Percentiles rank a stretch among this genome's conserved stretches.
phyloP scores from a whole-genome alignment of 2,888 invertebrate species.

The Loripinus fragilis region DNA sequence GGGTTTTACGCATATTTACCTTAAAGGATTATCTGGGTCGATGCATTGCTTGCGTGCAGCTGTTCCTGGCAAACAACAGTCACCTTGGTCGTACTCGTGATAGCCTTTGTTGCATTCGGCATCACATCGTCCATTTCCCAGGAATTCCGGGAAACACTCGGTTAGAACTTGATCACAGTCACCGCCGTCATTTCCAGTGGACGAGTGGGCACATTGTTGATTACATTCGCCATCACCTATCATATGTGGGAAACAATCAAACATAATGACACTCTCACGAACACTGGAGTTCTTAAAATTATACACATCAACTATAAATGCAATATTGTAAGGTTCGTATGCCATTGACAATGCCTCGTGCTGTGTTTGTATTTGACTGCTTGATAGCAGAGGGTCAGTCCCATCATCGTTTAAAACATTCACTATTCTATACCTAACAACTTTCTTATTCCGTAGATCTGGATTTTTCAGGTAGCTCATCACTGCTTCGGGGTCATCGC shows the following conservation, averaged over 20 bases:
- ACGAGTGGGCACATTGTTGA: conserved; percentile 71
- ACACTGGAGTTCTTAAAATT: conserved; percentile 69
- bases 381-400: conserved; percentile 69
- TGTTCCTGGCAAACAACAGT: conserved; percentile 73
- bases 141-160: conserved; percentile 58
- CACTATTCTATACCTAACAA: conserved; percentile 73
- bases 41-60: conserved; percentile 68
- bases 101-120: conserved; percentile 75
- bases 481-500: conserved; percentile 78
- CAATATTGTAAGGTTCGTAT: conserved; percentile 78
- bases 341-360: conserved; percentile 69
- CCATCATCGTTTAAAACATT: conserved; percentile 77
- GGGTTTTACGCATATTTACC: conserved; percentile 66
- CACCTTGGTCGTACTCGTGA: conserved; percentile 78
- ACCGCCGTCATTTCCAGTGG: conserved; percentile 80
- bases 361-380: conserved; percentile 71
- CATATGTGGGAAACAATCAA: conserved; percentile 73
- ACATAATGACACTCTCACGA: conserved; percentile 68
- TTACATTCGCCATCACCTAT: conserved; percentile 78
- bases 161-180: conserved; percentile 76
- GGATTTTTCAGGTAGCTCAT: conserved; percentile 65
- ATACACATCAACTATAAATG: conserved; percentile 62
- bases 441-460: conserved; percentile 65
- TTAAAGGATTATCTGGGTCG: conserved; percentile 72
- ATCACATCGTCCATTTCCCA: conserved; percentile 77